Evolutionary conservation across 2,113 vertebrate species (phyloP), one percentile per base, ranked within the genome.

Genomic region (Psettodes erumei): DNA sequence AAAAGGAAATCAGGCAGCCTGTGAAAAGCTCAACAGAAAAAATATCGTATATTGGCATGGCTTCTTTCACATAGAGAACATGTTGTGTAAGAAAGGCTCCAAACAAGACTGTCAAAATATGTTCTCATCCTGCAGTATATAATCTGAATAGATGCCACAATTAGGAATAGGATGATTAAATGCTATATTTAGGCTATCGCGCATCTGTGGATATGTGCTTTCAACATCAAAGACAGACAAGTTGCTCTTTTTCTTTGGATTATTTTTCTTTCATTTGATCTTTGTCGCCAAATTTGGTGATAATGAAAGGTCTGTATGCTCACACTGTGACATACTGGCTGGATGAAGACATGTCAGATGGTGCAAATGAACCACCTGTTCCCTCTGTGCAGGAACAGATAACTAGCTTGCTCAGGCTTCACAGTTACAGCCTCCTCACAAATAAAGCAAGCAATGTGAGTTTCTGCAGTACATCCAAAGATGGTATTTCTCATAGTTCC

Each of bases 211-310:
- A 70, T 65, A 75, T 81, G 30, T 51, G 82, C 77, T 81, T 81
- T 84, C 76, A 88, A 84, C 85, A 90, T 84, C 76, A 79, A 78
- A 76, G 68, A 76, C 58, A 45, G 82, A 76, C 74, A 74, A 65
- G 56, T 50, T 69, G 78, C 43, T 65, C 7, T 75, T 70, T 71
- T 68, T 76, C 64, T 67, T 53, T 38, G 60, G 40, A 77, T 81
- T 88, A 61, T 82, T 77, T 84, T 65, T 54, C 58, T 27, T 67
- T 67, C 60, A 75, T 90, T 90, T 91, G 86, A 89, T 90, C 81
- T 83, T 60, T 19, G 38, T 50, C 56, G 82, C 83, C 79, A 89
- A 82, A 88, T 85, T 75, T 80, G 72, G 61, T 56, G 37, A 72
- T 86, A 89, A 90, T 85, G 66, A 80, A 87, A 77, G 66, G 81